Evolutionary conservation across 2,888 invertebrate genomes (phyloP), one percentile per base, ranked within the genome.

Genomic region (Drosophila affinis): DNA sequence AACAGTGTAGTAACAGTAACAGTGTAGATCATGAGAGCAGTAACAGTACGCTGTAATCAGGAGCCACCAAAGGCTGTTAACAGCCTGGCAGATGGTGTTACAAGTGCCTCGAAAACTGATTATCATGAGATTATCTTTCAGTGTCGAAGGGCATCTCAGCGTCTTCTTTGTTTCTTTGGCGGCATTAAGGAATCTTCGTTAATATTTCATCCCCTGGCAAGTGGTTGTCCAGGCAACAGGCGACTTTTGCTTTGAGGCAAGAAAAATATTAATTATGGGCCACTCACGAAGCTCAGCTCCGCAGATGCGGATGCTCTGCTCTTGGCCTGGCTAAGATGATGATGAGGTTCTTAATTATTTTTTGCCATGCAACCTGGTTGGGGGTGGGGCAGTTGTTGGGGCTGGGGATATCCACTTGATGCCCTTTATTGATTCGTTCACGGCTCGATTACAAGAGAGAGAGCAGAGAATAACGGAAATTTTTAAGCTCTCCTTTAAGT

Each of bases 261-360:
- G 44, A 60, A 56, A 82, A 74, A 81, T 67, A 85, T 82, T 86
- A 82, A 86, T 82, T 82, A 82, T 77, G 77, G 39, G 53, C 59
- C 67, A 76, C 80, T 72, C 51, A 69, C 52, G 59, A 67, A 68
- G 58, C 62, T 24, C 24, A 24, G 24, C 24, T 65, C 60, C 51
- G 29, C 3, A 52, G 60, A 29, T 29, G 9, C 9, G 29, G 29
- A 29, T 29, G 29, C 29, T 29, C 27, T 27, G 9, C 29, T 29
- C 29, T 9, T 29, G 29, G 29, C 29, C 29, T 9, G 29, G 29
- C 29, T 29, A 9, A 29, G 29, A 29, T 2, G 29, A 34, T 32
- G 55, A 47, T 57, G 64, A 72, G 29, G 29, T 49, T 72, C 72
- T 62, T 72, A 72, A 72, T 72, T 72, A 72, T 72, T 72, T 70